A percentile compares a stretch with the other conserved stretches of the same genome.
Evolutionary conservation across 2,113 vertebrate species (phyloP).

Genomic region (Lepisosteus oculatus): DNA sequence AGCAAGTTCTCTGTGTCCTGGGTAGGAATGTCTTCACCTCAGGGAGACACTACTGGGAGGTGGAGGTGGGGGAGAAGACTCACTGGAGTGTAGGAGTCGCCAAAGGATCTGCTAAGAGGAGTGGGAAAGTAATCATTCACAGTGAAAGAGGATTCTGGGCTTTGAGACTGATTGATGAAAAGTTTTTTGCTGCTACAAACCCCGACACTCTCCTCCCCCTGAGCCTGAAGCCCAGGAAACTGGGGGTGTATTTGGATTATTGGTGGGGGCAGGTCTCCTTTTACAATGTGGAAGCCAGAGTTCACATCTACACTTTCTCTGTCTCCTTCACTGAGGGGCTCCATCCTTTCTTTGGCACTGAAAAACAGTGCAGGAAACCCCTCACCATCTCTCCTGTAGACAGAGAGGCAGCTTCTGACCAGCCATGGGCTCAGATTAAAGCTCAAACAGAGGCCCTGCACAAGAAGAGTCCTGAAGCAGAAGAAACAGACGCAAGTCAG

Average conservation of each 20-base stretch:
- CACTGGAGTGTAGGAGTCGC: constrained; percentile 73
- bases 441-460: too few relatives aligned
- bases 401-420: too few relatives aligned
- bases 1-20: constrained; percentile 59
- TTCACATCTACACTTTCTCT: constrained; percentile 76
- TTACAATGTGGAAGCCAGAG: constrained; percentile 66
- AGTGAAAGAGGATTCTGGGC: constrained; percentile 69
- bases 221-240: constrained; percentile 58
- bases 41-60: constrained; percentile 71
- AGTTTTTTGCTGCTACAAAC: constrained; percentile 17
- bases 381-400: too few relatives aligned
- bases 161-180: constrained; percentile 30
- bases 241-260: constrained; percentile 83
- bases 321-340: constrained; percentile 33
- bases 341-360: too few relatives aligned
- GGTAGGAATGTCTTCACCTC: constrained; percentile 52
- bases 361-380: too few relatives aligned
- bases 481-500: too few relatives aligned
- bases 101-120: constrained; percentile 59
- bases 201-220: constrained; percentile 54
- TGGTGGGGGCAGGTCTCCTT: constrained; percentile 79
- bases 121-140: constrained; percentile 64
- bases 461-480: too few relatives aligned
- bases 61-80: constrained; percentile 69
- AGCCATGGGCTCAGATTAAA: too few relatives aligned